Percentiles rank a stretch among this genome's conserved stretches.
These are phyloP conservation scores for Bubo blakistoni DNA, from an alignment of 2,113 vertebrate genomes.

Conservation along the genomic window DNA sequence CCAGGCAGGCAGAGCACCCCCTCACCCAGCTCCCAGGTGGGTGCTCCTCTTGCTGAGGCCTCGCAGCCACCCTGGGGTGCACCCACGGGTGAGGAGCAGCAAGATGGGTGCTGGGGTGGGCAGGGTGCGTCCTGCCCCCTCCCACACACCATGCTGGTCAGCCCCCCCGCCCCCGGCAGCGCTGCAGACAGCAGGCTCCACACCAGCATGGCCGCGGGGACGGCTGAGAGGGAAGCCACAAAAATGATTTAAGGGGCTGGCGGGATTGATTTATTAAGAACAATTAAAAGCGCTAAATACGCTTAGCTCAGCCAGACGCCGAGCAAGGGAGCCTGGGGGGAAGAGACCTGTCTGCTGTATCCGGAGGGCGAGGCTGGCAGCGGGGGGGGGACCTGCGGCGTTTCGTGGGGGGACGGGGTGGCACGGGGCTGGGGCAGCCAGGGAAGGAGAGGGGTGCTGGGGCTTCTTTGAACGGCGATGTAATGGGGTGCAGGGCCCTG, in stretches of 20 bases:
- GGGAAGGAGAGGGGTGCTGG: neutral
- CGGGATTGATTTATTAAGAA: conserved; percentile 69
- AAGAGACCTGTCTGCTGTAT: conserved; percentile 44
- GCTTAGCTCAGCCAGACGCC: conserved; percentile 68
- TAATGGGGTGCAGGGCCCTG: neutral
- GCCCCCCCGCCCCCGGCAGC: neutral
- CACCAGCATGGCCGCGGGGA: neutral
- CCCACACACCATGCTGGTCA: too few species aligned
- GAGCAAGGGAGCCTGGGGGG: neutral
- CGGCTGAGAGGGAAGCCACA: conserved; percentile 53
- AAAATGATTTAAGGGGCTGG: conserved; percentile 69
- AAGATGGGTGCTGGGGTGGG: neutral
- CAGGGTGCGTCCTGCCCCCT: neutral
- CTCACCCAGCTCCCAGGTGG: neutral
- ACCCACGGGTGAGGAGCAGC: neutral
- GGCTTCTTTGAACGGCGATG: neutral
- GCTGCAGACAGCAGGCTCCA: conserved; percentile 35
- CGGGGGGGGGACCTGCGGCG: neutral
- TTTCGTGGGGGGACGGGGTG: fast-evolving
- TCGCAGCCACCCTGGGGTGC: neutral
- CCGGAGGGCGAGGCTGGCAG: neutral
- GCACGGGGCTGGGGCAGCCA: neutral
- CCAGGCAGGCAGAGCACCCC: neutral
- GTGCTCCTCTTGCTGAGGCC: neutral
- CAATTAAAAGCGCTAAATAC: conserved; percentile 69